Conservation (phyloP, 2,113 vertebrate genomes). For the Tretioscincus oriximinensis region DNA sequence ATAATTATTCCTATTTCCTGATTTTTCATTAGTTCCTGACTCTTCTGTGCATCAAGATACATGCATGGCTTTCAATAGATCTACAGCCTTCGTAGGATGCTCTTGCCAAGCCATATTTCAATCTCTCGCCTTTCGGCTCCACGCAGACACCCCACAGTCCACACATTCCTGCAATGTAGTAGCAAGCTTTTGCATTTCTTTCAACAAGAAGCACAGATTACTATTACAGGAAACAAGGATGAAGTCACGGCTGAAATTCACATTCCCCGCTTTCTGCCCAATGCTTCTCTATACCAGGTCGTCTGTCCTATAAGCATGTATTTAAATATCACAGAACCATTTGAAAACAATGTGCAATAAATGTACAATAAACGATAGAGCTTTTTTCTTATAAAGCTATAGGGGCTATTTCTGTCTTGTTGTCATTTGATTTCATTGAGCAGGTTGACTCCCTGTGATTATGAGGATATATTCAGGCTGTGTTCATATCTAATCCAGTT, state of each 20-base stretch:
- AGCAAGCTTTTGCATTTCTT: constrained; percentile 51
- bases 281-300: accelerated
- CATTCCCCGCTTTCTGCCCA: background rate
- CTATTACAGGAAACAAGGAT: constrained; percentile 43
- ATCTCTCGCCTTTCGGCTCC: constrained; percentile 66
- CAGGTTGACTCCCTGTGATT: too few species aligned
- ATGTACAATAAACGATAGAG: too few species aligned
- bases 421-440: too few species aligned
- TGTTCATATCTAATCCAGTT: too few species aligned
- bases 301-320: background rate
- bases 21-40: background rate
- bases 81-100: background rate
- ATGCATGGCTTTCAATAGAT: constrained; percentile 61
- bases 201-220: constrained; percentile 41
- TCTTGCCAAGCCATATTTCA: constrained; percentile 63
- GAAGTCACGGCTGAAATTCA: background rate
- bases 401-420: background rate
- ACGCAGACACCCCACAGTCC: constrained; percentile 63
- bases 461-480: too few species aligned
- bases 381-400: background rate
- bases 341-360: background rate
- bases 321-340: background rate
- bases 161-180: constrained; percentile 54
- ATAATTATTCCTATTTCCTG: constrained; percentile 7
- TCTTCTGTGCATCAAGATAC: constrained; percentile 25